phyloP scores from a whole-genome alignment of 2,797 vertebrate genomes.

The Limnodromus scolopaceus region DNA sequence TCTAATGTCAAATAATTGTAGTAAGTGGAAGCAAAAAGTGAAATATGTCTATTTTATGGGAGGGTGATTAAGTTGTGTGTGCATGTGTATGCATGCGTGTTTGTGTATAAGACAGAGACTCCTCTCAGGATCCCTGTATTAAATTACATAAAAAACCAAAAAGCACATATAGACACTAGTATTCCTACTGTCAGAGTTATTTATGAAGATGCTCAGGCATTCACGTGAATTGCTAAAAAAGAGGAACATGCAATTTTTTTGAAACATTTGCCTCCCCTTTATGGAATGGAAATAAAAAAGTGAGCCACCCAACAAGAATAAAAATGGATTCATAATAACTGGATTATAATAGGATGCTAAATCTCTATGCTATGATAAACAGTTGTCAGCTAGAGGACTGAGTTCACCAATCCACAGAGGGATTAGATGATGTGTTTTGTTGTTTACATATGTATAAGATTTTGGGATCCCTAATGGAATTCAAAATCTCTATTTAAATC shows the following conservation, averaged over 20 bases:
- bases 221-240: not conserved
- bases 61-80: not conserved
- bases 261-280: not conserved
- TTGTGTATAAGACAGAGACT: not conserved
- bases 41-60: not conserved
- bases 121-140: not conserved
- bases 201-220: not conserved
- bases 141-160: not conserved
- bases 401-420: not conserved
- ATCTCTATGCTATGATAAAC: not conserved
- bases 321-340: not conserved
- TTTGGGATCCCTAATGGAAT: not conserved
- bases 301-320: not conserved
- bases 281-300: not conserved
- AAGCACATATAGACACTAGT: not conserved
- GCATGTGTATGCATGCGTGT: not conserved
- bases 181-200: not conserved
- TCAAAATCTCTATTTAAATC: not conserved
- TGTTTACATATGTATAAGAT: not conserved
- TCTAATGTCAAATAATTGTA: not conserved
- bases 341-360: not conserved
- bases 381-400: not conserved
- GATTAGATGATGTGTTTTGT: not conserved
- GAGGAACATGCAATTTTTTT: not conserved
- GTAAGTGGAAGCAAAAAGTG: not conserved